phyloP scores from a whole-genome alignment of 2,888 invertebrate genomes.

The Pandemis heparana region DNA sequence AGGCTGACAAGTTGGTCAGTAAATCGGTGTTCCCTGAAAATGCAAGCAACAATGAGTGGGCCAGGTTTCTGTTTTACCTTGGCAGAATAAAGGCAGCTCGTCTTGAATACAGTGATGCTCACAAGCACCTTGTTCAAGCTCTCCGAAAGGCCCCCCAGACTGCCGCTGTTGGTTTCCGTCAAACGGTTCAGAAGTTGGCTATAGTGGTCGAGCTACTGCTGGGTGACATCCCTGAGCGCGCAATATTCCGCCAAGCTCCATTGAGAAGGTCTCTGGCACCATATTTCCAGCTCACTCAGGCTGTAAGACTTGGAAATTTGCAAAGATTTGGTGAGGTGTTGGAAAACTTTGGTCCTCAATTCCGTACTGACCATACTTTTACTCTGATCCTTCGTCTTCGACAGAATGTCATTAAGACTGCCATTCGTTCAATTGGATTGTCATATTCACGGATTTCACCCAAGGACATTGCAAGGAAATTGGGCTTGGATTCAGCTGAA shows the following conservation, averaged over 20 bases:
- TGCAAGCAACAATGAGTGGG: constrained; percentile 99
- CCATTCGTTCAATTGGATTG: constrained; percentile 97
- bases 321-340: constrained; percentile 97
- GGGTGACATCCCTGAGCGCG: constrained; percentile 99
- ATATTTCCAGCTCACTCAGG: constrained; percentile 99
- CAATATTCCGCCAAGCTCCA: constrained; percentile 96
- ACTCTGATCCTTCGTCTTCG: constrained; percentile 97
- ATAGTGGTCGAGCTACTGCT: constrained; percentile 97
- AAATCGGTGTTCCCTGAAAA: constrained; percentile 98
- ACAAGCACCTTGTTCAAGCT: constrained; percentile 97
- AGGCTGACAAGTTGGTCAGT: constrained; percentile 98
- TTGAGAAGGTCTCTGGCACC: constrained; percentile 95
- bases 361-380: constrained; percentile 97
- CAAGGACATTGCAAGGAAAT: constrained; percentile 96
- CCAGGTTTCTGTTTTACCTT: constrained; percentile 97
- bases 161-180: constrained; percentile 99
- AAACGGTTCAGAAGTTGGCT: constrained; percentile 97
- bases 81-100: constrained; percentile 99
- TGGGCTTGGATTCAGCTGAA: constrained; percentile 97
- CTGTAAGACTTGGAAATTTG: constrained; percentile 97
- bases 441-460: constrained; percentile 99
- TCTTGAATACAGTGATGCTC: constrained; percentile 98
- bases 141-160: constrained; percentile 99
- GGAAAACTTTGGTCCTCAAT: constrained; percentile 95
- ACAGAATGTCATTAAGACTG: constrained; percentile 99